These are phyloP conservation scores for Axinella damicornis DNA, from an alignment of 37 sponge, comb jelly and placozoan genomes.

Conservation along the genomic window DNA sequence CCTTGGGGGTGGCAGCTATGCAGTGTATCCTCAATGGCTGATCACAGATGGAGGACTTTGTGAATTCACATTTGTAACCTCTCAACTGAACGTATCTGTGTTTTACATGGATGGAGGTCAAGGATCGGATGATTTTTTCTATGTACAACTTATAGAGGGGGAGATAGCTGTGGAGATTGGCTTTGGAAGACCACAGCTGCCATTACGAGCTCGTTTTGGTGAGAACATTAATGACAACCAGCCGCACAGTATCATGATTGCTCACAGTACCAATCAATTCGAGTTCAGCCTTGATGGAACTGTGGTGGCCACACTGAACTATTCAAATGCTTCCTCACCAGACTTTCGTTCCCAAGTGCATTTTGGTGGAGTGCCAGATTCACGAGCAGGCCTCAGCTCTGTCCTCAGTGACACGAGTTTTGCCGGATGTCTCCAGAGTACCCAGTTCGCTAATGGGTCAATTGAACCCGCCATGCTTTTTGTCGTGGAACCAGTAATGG, in stretches of 20 bases:
- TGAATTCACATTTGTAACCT: conserved; percentile 28
- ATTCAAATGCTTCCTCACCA: no score
- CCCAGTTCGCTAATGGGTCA: background rate
- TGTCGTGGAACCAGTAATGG: no score
- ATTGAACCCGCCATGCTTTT: no score
- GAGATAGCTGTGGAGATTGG: background rate
- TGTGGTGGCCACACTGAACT: no score
- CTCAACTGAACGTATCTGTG: conserved; percentile 10
- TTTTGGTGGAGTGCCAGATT: conserved; percentile 31
- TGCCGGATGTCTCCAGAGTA: conserved; percentile 5
- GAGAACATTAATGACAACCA: conserved; percentile 31
- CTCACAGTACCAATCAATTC: background rate
- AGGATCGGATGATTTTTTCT: background rate
- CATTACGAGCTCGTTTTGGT: background rate
- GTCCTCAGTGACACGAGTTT: background rate
- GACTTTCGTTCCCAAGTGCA: background rate
- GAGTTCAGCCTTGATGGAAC: background rate
- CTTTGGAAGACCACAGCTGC: background rate
- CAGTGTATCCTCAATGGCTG: conserved; percentile 14
- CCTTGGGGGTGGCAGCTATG: conserved; percentile 26
- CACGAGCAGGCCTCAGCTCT: background rate
- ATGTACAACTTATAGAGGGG: conserved; percentile 4
- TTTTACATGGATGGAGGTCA: background rate
- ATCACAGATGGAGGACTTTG: background rate
- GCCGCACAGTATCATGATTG: conserved; percentile 11